phyloP scores from a whole-genome alignment of 2,113 vertebrate species.

The Natator depressus region DNA sequence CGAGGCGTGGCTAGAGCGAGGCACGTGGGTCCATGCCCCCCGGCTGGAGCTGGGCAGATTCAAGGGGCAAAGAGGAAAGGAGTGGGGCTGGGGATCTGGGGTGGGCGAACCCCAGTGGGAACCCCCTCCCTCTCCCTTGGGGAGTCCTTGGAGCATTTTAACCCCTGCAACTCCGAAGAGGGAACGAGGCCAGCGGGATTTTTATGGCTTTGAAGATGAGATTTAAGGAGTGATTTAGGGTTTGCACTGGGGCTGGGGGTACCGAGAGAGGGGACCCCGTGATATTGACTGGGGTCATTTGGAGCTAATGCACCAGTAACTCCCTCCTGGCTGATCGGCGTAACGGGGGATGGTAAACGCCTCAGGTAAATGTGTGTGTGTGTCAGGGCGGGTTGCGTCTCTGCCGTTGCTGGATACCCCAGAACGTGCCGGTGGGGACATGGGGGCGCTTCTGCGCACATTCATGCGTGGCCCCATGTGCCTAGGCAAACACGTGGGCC shows the following conservation, averaged over 20 bases:
- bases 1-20: background rate
- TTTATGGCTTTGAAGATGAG: background rate
- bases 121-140: background rate
- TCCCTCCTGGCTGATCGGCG: background rate
- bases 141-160: background rate
- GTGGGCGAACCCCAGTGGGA: background rate
- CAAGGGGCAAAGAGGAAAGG: background rate
- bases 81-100: background rate
- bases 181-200: background rate
- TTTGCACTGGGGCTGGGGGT: background rate
- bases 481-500: background rate
- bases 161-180: background rate
- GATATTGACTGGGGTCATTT: background rate
- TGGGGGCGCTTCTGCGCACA: background rate
- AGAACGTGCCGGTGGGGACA: background rate
- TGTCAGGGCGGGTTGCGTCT: fast-evolving
- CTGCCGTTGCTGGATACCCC: background rate
- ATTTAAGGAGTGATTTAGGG: background rate
- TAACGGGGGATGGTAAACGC: background rate
- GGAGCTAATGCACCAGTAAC: background rate
- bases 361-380: background rate
- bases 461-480: background rate
- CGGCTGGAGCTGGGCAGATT: background rate
- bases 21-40: background rate
- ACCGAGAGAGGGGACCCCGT: no score